A percentile compares a stretch with the other conserved stretches of the same genome.
Evolutionary conservation across 2,113 vertebrate species (phyloP).

Genomic region (Sigmodon hispidus): DNA sequence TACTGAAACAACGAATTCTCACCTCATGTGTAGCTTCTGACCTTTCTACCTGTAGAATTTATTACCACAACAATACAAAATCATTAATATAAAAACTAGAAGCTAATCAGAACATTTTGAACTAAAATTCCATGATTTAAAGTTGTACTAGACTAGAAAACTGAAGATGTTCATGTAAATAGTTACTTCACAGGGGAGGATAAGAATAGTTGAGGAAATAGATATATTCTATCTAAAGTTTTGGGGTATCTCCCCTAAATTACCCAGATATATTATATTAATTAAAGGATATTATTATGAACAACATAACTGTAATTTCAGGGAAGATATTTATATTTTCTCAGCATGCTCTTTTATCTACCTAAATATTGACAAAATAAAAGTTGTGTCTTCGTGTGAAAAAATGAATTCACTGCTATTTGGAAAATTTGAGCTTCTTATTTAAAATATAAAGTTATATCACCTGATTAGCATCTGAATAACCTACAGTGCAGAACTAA

Average conservation of each 20-base stretch:
- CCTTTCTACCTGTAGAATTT: not conserved
- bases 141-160: no score
- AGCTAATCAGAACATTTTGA: not conserved
- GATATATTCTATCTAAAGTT: not conserved
- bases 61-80: not conserved
- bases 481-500: not conserved
- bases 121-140: not conserved
- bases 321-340: not conserved
- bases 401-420: not conserved
- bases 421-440: not conserved
- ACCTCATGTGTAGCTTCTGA: not conserved
- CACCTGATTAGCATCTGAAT: not conserved
- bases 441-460: not conserved
- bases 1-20: not conserved
- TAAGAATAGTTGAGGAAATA: not conserved
- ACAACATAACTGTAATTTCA: not conserved
- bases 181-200: not conserved
- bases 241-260: not conserved
- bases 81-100: not conserved
- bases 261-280: not conserved
- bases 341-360: not conserved
- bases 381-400: not conserved
- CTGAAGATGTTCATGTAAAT: not conserved
- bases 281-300: not conserved
- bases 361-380: not conserved